Conservation (phyloP, 2,888 invertebrate genomes). For the Cephus pulcher region DNA sequence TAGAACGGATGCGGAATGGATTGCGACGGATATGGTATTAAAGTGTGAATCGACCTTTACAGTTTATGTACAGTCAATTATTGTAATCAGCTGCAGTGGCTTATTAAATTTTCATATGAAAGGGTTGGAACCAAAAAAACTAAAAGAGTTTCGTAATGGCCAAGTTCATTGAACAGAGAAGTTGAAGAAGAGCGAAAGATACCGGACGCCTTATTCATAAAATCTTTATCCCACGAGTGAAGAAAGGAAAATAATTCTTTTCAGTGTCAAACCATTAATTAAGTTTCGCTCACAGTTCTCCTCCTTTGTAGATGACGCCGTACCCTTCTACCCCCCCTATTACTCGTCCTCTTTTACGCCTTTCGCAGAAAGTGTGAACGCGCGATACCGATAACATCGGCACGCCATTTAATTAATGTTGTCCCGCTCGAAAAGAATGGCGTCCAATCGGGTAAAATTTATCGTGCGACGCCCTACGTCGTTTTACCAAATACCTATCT, state of each 20-base stretch:
- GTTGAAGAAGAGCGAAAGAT: not conserved
- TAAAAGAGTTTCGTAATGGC: not conserved
- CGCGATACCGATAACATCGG: constrained; percentile 37
- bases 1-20: no score
- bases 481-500: not conserved
- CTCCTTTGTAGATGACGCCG: not conserved
- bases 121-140: not conserved
- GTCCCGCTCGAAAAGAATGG: constrained; percentile 33
- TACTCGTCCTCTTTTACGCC: not conserved
- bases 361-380: constrained; percentile 37
- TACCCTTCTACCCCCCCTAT: not conserved
- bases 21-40: no score
- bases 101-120: not conserved
- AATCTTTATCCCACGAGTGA: constrained; percentile 27
- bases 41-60: no score
- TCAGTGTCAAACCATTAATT: constrained; percentile 39
- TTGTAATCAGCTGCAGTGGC: not conserved
- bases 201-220: constrained; percentile 27
- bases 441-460: constrained; percentile 35
- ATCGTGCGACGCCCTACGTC: constrained; percentile 19
- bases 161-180: not conserved
- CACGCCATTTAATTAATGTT: constrained; percentile 47
- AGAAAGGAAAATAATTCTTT: constrained; percentile 35
- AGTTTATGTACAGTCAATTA: not conserved
- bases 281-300: constrained; percentile 16